phyloP scores from a whole-genome alignment of 2,888 invertebrate species.

The Himalopsyche kuldschensis region DNA sequence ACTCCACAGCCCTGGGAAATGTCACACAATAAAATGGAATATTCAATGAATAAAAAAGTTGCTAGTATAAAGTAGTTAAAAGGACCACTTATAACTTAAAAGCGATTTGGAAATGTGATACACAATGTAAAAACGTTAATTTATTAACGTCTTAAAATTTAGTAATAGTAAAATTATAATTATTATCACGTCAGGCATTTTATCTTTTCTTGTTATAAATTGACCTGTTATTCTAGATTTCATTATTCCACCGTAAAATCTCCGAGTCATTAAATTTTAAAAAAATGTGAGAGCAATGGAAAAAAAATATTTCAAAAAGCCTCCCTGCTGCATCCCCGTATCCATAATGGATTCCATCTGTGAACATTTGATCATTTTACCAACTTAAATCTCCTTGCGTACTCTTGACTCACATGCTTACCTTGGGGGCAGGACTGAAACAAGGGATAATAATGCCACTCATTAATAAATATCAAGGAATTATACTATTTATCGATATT shows the following conservation, averaged over 20 bases:
- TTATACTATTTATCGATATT: no score
- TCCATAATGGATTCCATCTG: conserved; percentile 9
- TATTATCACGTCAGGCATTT: background rate
- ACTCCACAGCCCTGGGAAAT: no score
- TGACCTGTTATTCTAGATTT: conserved; percentile 4
- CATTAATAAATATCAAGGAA: no score
- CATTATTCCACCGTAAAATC: background rate
- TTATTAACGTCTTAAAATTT: background rate
- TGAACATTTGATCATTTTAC: conserved; percentile 27
- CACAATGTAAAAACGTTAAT: no score
- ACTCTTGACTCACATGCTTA: conserved; percentile 16
- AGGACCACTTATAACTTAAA: no score
- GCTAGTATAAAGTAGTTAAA: no score
- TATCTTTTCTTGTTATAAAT: background rate
- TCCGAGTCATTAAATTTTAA: background rate
- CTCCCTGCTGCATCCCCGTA: background rate
- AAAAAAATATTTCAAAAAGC: background rate
- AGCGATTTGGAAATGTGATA: no score
- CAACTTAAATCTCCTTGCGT: conserved; percentile 12
- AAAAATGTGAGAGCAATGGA: background rate
- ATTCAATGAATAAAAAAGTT: no score
- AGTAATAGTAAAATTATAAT: background rate
- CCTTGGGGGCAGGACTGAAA: background rate
- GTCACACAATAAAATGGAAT: no score
- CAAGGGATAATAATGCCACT: background rate